Conservation (phyloP, 2,888 invertebrate genomes). For the Schrankia costaestrigalis region DNA sequence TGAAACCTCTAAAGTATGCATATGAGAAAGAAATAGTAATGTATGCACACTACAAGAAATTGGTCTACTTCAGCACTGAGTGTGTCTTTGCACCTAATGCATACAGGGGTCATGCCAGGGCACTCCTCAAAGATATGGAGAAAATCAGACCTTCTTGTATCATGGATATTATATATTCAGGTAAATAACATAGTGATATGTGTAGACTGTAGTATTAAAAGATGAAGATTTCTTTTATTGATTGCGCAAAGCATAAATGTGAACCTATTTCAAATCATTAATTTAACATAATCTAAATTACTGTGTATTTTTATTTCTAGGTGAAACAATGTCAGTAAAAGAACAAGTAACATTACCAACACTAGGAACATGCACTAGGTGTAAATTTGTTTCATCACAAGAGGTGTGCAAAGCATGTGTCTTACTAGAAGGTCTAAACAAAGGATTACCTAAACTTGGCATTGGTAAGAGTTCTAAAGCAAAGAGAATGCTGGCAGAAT, state of each 20-base stretch:
- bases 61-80: constrained; percentile 99
- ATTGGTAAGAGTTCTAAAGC: constrained; percentile 93
- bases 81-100: constrained; percentile 99
- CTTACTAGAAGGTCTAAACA: constrained; percentile 95
- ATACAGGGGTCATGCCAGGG: constrained; percentile 94
- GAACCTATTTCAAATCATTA: too few species aligned
- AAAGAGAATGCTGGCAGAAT: constrained; percentile 83
- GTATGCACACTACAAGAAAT: constrained; percentile 98
- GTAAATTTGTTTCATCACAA: constrained; percentile 96
- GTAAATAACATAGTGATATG: constrained; percentile 72
- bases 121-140: constrained; percentile 96
- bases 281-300: too few species aligned
- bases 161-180: constrained; percentile 95
- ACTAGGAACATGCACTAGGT: constrained; percentile 89
- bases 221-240: too few species aligned
- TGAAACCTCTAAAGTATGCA: constrained; percentile 97
- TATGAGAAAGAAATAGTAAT: constrained; percentile 99
- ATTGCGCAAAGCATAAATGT: too few species aligned
- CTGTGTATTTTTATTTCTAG: constrained; percentile 68
- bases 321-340: constrained; percentile 91
- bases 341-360: constrained; percentile 90
- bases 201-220: too few species aligned
- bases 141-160: constrained; percentile 94
- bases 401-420: constrained; percentile 98
- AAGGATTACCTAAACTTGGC: constrained; percentile 94